Percentiles rank a stretch among this genome's conserved stretches.
phyloP scores from a whole-genome alignment of 2,888 invertebrate genomes.

The Drosophila meridiana region DNA sequence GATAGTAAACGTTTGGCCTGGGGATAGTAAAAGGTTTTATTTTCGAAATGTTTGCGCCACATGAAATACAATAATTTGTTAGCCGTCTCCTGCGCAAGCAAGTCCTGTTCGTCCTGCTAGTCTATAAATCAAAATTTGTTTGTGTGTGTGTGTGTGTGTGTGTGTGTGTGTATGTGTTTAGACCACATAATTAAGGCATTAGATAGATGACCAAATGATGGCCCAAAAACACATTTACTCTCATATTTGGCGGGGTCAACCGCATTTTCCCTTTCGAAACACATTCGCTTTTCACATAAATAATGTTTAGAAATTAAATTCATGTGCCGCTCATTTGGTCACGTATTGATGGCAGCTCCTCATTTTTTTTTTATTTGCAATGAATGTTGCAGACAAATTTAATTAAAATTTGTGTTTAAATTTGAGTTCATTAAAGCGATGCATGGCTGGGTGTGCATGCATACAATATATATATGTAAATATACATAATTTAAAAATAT shows the following conservation, averaged over 20 bases:
- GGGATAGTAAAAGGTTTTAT: constrained; percentile 12
- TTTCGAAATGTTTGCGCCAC: constrained; percentile 31
- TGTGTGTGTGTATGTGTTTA: not conserved
- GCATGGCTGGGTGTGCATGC: not conserved
- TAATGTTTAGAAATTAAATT: constrained; percentile 70
- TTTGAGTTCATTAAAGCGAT: constrained; percentile 17
- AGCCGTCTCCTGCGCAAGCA: constrained; percentile 22
- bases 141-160: not conserved
- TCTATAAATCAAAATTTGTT: constrained; percentile 58
- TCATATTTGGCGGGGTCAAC: constrained; percentile 6
- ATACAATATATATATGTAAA: not conserved
- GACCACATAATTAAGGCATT: constrained; percentile 64
- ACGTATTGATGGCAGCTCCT: constrained; percentile 26
- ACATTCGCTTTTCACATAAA: constrained; percentile 39
- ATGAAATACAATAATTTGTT: constrained; percentile 58
- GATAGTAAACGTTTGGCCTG: constrained; percentile 1
- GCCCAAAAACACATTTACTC: constrained; percentile 18
- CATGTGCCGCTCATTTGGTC: constrained; percentile 32
- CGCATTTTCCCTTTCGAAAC: not conserved
- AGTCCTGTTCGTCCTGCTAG: constrained; percentile 23
- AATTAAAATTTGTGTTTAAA: constrained; percentile 41
- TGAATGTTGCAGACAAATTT: constrained; percentile 12
- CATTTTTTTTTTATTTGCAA: constrained; percentile 1
- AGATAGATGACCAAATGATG: constrained; percentile 27
- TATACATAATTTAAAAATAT: not conserved